A percentile compares a stretch with the other conserved stretches of the same genome.
Conservation (phyloP, 2,888 invertebrate species). For the Argyra leucocephala region DNA sequence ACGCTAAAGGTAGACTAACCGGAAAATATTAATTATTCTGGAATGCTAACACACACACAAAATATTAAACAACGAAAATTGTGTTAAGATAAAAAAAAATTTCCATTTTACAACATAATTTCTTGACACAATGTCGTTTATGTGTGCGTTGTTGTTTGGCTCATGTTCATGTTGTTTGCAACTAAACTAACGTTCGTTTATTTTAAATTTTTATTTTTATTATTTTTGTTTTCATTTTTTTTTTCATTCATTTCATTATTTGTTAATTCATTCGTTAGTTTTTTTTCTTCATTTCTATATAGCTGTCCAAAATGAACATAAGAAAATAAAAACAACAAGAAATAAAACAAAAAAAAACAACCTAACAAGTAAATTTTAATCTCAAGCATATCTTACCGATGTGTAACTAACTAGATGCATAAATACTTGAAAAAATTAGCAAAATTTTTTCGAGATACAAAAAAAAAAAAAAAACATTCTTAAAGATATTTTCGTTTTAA, state of each 20-base stretch:
- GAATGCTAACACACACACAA: too few relatives aligned
- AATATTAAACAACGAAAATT: too few relatives aligned
- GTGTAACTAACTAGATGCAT: not conserved
- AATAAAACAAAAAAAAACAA: not conserved
- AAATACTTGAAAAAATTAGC: not conserved
- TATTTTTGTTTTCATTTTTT: too few relatives aligned
- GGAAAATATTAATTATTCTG: too few relatives aligned
- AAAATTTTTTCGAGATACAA: not conserved
- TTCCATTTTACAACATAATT: slow-evolving; percentile 1
- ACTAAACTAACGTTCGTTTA: too few relatives aligned
- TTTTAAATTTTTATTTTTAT: too few relatives aligned
- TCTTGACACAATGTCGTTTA: not conserved
- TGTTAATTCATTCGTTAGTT: not conserved
- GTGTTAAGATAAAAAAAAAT: too few relatives aligned
- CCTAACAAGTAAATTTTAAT: not conserved
- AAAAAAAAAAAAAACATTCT: not conserved
- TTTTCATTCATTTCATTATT: not conserved
- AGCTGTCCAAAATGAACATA: not conserved
- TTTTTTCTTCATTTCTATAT: not conserved
- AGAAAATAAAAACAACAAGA: not conserved
- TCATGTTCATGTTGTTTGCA: not conserved
- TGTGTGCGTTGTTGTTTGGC: not conserved
- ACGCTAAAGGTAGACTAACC: too few relatives aligned
- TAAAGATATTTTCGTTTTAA: not conserved
- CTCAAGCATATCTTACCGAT: not conserved